Evolutionary conservation across 2,888 invertebrate genomes (phyloP), one percentile per base, ranked within the genome.

Genomic region (Hemistola chrysoprasaria): DNA sequence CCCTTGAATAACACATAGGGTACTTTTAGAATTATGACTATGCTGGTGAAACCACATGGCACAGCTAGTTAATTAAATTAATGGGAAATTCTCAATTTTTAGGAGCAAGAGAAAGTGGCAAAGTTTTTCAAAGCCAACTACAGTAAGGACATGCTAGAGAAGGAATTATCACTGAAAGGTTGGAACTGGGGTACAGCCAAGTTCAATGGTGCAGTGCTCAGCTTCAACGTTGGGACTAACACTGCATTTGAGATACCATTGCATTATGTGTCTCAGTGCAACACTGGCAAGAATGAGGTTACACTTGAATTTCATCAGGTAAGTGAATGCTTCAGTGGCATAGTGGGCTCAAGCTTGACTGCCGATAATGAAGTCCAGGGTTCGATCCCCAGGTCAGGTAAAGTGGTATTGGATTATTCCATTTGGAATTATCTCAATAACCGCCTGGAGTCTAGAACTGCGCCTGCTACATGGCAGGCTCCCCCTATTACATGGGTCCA

Each of bases 151-250:
- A 93, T 98, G 92, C 87, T 96, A 29, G 97, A 97, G 64, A 96
- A 96, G 64, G 99, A 99, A 66, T 82, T 98, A 35, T 96, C 97
- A 50, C 90, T 98, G 1, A 98, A 97, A 75, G 99, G 99, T 0
- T 99, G 99, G 99, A 99, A 99, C 80, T 99, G 99, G 97, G 99
- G 99, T 16, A 95, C 96, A 0, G 97, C 97, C 0, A 95, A 96
- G 60, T 99, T 99, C 71, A 93, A 93, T 60, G 99, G 97, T 1
- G 94, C 96, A 0, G 93, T 95, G 0, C 80, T 97, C 0, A 95
- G 94, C 67, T 97, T 95, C 68, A 96, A 97, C 71, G 93, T 97
- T 25, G 95, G 95, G 1, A 90, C 91, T 20, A 92, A 94, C 56
- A 94, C 95, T 7, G 96, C 97, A 0, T 99, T 99, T 89, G 99